Evolutionary conservation across 2,113 vertebrate species (phyloP).

Genomic region (Antechinus flavipes): DNA sequence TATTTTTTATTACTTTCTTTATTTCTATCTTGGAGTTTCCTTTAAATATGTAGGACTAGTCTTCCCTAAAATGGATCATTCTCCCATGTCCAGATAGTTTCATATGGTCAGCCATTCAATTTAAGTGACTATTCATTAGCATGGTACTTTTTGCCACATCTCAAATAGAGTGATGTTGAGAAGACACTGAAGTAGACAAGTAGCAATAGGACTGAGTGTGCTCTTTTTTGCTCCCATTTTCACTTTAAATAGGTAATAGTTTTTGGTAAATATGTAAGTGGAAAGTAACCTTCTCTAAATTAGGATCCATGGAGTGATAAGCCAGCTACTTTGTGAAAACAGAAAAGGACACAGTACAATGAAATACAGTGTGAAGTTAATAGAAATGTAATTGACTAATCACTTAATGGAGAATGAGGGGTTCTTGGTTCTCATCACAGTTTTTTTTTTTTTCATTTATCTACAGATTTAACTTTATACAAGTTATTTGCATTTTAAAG

Average conservation of each 20-base stretch:
- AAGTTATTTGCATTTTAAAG: slow-evolving; percentile 62
- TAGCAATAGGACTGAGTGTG: neutral
- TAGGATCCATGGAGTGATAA: neutral
- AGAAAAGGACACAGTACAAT: slow-evolving; percentile 30
- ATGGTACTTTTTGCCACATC: neutral
- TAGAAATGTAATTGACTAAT: neutral
- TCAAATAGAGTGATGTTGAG: neutral
- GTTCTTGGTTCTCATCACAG: slow-evolving; percentile 48
- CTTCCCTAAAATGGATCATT: neutral
- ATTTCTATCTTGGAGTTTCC: neutral
- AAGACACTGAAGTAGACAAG: neutral
- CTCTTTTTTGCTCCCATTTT: neutral
- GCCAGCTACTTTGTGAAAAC: neutral
- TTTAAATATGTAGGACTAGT: neutral
- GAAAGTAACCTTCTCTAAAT: neutral
- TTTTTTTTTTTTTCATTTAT: slow-evolving; percentile 62
- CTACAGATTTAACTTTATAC: slow-evolving; percentile 47
- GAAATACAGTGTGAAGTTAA: slow-evolving; percentile 11
- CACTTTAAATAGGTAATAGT: neutral
- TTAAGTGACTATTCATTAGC: neutral
- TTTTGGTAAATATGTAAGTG: slow-evolving; percentile 37
- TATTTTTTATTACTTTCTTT: neutral
- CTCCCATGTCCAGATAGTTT: neutral
- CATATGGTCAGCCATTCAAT: neutral
- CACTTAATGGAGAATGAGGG: neutral